Evolutionary conservation across 2,113 vertebrate genomes (phyloP).

Genomic region (Camelus dromedarius): DNA sequence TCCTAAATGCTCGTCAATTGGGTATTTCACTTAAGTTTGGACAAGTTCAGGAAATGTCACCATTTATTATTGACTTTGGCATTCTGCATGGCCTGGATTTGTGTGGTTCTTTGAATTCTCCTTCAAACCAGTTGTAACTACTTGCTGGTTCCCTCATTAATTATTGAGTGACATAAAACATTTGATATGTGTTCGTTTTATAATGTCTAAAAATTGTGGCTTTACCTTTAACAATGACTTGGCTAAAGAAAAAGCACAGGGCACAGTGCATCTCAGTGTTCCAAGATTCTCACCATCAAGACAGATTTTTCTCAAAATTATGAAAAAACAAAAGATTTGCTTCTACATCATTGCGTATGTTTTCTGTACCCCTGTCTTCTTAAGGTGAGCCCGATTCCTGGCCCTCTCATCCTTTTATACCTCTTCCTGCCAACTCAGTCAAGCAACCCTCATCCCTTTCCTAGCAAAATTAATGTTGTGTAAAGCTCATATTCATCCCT

Average conservation of each 20-base stretch:
- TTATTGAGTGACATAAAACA: background rate
- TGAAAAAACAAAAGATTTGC: background rate
- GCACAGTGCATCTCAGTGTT: background rate
- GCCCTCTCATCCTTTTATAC: background rate
- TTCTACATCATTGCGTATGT: background rate
- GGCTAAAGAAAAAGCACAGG: background rate
- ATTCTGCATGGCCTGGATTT: background rate
- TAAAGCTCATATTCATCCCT: conserved; percentile 1
- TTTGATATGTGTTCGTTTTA: conserved; percentile 10
- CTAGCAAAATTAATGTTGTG: conserved; percentile 53
- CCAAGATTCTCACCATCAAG: background rate
- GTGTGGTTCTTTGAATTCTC: conserved; percentile 8
- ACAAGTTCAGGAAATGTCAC: background rate
- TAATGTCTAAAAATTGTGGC: background rate
- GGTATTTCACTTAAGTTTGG: background rate
- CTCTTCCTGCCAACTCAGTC: background rate
- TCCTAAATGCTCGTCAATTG: background rate
- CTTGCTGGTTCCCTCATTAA: background rate
- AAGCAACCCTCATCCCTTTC: background rate
- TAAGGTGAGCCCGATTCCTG: background rate
- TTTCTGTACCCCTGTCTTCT: background rate
- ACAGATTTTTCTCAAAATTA: background rate
- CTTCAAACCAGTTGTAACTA: conserved; percentile 6
- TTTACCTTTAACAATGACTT: background rate
- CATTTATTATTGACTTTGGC: background rate